These are phyloP conservation scores for Rynchops niger DNA, from an alignment of 2,113 vertebrate genomes.

Conservation along the genomic window DNA sequence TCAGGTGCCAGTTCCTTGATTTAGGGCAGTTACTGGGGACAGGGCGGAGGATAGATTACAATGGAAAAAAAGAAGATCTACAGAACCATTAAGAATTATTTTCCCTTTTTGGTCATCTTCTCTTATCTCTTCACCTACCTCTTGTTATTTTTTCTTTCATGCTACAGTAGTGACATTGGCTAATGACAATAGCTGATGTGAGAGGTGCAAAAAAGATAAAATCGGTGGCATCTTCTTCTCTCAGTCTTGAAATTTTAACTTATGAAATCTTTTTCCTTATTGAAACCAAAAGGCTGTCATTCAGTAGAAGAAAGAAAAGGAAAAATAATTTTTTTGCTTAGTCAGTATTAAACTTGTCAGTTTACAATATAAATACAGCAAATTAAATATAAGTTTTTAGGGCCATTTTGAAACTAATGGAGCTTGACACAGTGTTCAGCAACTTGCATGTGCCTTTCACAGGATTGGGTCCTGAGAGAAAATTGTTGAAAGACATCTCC, in stretches of 20 bases:
- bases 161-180: neutral
- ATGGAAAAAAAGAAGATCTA: neutral
- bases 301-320: neutral
- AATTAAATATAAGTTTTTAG: slow-evolving; percentile 29
- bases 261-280: neutral
- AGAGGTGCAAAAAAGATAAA: neutral
- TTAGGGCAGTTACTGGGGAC: neutral
- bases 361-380: slow-evolving; percentile 2
- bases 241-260: neutral
- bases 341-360: slow-evolving; percentile 31
- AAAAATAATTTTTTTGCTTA: neutral
- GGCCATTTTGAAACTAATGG: slow-evolving; percentile 2
- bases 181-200: neutral
- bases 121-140: neutral
- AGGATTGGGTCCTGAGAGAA: slow-evolving; percentile 31
- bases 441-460: slow-evolving; percentile 9
- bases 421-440: slow-evolving; percentile 20
- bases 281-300: neutral
- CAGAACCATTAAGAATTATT: neutral
- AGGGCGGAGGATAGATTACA: neutral
- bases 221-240: neutral
- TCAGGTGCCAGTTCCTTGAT: slow-evolving; percentile 46
- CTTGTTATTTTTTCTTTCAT: neutral
- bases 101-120: neutral
- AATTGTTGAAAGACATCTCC: slow-evolving; percentile 56